Base-by-base conservation (phyloP, 92 coral and sea anemone genomes). In the Scolanthus callimorphus region DNA sequence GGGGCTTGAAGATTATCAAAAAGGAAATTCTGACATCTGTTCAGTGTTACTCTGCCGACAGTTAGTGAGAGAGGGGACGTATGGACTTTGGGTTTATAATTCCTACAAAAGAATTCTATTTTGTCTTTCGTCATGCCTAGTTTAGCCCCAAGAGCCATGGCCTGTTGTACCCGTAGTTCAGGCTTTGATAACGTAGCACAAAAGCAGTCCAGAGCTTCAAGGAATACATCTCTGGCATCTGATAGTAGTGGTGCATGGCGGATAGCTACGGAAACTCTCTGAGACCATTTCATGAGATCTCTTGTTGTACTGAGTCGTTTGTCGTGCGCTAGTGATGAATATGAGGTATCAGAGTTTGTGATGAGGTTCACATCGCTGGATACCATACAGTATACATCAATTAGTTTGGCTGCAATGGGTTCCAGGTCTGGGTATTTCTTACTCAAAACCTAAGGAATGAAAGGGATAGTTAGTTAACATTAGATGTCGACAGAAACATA, bases 141-240 rank as follows among this genome's bases (percentile, higher is more conserved):
- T 56, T 92, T 92, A 20, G 98, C 96, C 30, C 98, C 98, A 17
- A 92, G 64, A n/a, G 84, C 90, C 55, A 80, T 55, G 11, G 81
- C 92, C 39, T 85, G 62, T 24, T 71, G 50, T 26, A 60, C 52
- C 34, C 86, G 69, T 27, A 63, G 78, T 41, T 80, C 84, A 11
- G 52, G 57, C 27, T 91, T 88, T 44, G 96, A 61, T 49, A 91
- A 59, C 2, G 89, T 72, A 20, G 97, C 96, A 52, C 85, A 76
- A 62, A 91, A 91, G 46, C 97, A 91, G 65, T 91, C 97, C 31
- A 78, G 95, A 1, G 97, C 97, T 68, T 91, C 97, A 21, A 79
- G 82, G 55, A 91, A 91, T 8, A 87, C 84, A 67, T 91, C 97
- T 31, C 77, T 81, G 12, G 85, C 69, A 62, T 65, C 82, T 19